Base-by-base conservation (phyloP, 2,888 invertebrate species). In the Troides aeacus region DNA sequence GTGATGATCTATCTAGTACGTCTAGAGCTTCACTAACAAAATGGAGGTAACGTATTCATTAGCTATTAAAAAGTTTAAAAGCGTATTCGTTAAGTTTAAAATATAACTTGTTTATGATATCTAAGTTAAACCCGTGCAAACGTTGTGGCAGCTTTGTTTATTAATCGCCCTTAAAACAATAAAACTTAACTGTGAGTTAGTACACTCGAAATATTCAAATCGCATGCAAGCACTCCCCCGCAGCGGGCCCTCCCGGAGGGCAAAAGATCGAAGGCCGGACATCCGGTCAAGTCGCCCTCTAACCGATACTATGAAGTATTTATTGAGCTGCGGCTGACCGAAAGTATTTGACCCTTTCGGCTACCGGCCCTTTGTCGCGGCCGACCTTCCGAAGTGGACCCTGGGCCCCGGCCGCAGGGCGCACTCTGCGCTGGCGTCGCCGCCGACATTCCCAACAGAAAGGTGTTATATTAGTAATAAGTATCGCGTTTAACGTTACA, bases 241-340 rank as follows among this genome's bases (percentile, higher is more conserved):
- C 5, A 30, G 30, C 67, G 65, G 76, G 70, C 72, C 72, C 80
- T 79, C 85, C 86, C 82, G 76, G 77, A 82, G 89, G 90, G 89
- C 87, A 79, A 83, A 82, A 88, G 90, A 89, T 88, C 90, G 89
- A 84, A 88, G 88, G 88, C 86, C 89, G 85, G 85, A 88, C 86
- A 77, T 89, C 88, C 89, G 90, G 90, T 84, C 89, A 87, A 84
- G 82, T 84, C 85, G 82, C 86, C 88, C 87, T 86, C 85, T 84
- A 85, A 85, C 88, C 87, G 88, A 89, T 91, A 90, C 89, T 89
- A 90, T 90, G 89, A 92, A 90, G 92, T 92, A 92, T 92, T 92
- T 92, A 92, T 92, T 88, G 90, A 90, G 88, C 87, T 90, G 92
- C 82, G 92, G 92, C 82, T 86, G 80, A 90, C 92, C 92, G 78